Evolutionary conservation across 2,113 vertebrate species (phyloP).

Genomic region (Benitochromis conjunctus): DNA sequence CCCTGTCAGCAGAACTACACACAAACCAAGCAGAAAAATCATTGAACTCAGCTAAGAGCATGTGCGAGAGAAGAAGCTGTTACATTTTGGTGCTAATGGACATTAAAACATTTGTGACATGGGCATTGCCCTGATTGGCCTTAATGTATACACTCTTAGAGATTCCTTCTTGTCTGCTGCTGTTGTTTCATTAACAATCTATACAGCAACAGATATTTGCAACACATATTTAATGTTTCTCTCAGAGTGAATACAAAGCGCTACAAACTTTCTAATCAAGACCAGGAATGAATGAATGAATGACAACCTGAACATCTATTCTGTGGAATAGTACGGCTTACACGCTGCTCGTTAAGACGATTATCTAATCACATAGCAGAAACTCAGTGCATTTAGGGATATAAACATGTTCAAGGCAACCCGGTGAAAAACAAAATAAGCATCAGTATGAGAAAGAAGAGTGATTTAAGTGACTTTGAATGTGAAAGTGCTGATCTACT

Average conservation of each 20-base stretch:
- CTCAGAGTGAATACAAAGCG: neutral
- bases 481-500: neutral
- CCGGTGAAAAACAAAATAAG: neutral
- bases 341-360: neutral
- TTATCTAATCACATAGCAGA: neutral
- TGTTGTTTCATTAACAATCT: neutral
- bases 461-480: neutral
- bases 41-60: neutral
- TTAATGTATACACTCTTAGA: accelerated
- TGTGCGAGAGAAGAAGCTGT: neutral
- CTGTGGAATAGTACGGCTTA: neutral
- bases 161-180: neutral
- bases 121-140: neutral
- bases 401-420: neutral
- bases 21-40: accelerated
- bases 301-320: neutral
- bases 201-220: neutral
- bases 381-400: accelerated
- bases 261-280: neutral
- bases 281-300: neutral
- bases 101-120: neutral
- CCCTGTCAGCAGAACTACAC: neutral
- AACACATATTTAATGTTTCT: neutral
- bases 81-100: neutral
- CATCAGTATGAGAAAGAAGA: neutral